Percentiles rank a stretch among this genome's conserved stretches.
Conservation (phyloP, 2,113 vertebrate genomes). For the Aphyosemion australe region DNA sequence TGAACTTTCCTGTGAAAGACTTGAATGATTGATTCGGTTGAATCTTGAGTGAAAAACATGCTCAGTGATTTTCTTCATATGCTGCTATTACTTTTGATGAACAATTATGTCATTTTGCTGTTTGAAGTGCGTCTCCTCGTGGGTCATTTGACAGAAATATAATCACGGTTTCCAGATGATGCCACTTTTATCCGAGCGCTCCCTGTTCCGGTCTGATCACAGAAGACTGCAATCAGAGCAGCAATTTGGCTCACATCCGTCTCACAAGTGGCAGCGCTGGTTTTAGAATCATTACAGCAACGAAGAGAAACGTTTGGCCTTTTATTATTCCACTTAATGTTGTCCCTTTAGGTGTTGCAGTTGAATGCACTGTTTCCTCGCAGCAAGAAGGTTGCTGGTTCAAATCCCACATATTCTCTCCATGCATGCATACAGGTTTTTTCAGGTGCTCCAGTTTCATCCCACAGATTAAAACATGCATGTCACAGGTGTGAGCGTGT, state of each 20-base stretch:
- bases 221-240: conserved; percentile 5
- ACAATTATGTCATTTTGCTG: conserved; percentile 42
- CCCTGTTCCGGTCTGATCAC: not conserved
- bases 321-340: not conserved
- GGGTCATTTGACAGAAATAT: conserved; percentile 36
- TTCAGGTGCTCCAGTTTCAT: no score
- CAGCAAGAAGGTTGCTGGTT: no score
- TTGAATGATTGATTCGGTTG: not conserved
- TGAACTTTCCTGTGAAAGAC: not conserved
- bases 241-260: not conserved
- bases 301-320: not conserved
- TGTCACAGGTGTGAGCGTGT: no score
- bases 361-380: no score
- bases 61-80: conserved; percentile 24
- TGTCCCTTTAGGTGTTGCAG: no score
- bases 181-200: not conserved
- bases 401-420: no score
- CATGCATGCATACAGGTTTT: no score
- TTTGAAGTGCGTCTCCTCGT: conserved; percentile 6
- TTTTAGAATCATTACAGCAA: not conserved
- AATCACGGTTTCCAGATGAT: conserved; percentile 33
- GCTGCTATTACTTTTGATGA: conserved; percentile 16
- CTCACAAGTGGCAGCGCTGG: not conserved
- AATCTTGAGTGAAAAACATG: not conserved
- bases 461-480: no score